Percentiles rank a stretch among this genome's conserved stretches.
These are phyloP conservation scores for Ctenoplectra terminalis DNA, from an alignment of 1,140 invertebrate species.

Conservation along the genomic window DNA sequence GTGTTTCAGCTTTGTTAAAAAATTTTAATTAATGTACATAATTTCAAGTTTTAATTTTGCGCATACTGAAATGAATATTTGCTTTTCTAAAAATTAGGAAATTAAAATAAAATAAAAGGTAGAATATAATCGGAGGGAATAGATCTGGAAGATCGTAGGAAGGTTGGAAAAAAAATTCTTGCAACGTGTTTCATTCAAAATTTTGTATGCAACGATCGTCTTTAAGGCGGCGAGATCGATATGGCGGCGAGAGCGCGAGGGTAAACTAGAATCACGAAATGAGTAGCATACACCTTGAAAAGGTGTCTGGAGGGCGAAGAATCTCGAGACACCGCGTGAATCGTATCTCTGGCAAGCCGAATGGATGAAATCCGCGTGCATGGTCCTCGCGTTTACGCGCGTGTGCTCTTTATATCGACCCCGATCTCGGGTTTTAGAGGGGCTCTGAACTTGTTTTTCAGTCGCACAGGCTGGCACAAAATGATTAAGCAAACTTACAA, in stretches of 20 bases:
- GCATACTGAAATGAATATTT: no score
- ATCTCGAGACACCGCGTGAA: conserved; percentile 46
- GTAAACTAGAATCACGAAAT: conserved; percentile 41
- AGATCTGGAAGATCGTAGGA: no score
- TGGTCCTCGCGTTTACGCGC: neutral
- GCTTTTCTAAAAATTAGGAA: no score
- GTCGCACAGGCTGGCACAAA: neutral
- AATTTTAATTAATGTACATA: no score
- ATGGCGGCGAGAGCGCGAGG: conserved; percentile 1
- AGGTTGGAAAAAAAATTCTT: neutral
- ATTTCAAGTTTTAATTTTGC: no score
- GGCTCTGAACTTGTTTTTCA: conserved; percentile 22
- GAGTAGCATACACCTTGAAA: conserved; percentile 49
- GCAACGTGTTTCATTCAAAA: neutral
- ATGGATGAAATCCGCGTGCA: conserved; percentile 11
- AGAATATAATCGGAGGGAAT: no score
- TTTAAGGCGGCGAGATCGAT: conserved; percentile 33
- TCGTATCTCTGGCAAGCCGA: conserved; percentile 25
- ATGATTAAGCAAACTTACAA: neutral
- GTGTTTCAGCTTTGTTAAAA: no score
- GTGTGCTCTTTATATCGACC: neutral
- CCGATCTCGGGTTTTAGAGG: conserved; percentile 9
- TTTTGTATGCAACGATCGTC: conserved; percentile 4
- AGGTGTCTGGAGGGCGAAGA: conserved; percentile 45
- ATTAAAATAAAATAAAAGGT: no score